These are phyloP conservation scores for Ispidina lecontei DNA, from an alignment of 2,797 vertebrate genomes.

Conservation along the genomic window DNA sequence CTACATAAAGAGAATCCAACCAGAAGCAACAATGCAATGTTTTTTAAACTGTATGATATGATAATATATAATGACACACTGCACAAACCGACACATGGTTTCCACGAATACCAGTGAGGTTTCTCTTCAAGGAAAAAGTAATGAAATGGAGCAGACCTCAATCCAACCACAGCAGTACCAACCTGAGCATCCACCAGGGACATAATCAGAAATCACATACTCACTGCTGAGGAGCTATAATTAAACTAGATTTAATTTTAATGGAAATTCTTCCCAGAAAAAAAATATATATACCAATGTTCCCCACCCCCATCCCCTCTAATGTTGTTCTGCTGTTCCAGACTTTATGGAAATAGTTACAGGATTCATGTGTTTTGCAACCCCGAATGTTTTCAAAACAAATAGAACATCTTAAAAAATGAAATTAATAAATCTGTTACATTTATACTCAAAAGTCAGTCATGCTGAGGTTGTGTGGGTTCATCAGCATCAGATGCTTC, in stretches of 20 bases:
- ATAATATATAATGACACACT: conserved; percentile 54
- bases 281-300: conserved; percentile 38
- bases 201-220: conserved; percentile 82
- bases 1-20: conserved; percentile 36
- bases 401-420: conserved; percentile 70
- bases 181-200: conserved; percentile 75
- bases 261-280: conserved; percentile 79
- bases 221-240: conserved; percentile 80
- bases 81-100: conserved; percentile 41
- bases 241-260: conserved; percentile 85
- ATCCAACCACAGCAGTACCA: conserved; percentile 77
- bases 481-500: conserved; percentile 69
- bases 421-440: conserved; percentile 74
- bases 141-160: conserved; percentile 80
- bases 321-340: conserved; percentile 68
- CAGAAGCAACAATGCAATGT: conserved; percentile 55
- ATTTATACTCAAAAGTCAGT: conserved; percentile 59
- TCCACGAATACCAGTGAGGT: conserved; percentile 68
- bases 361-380: conserved; percentile 74
- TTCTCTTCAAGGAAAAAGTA: conserved; percentile 76
- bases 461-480: conserved; percentile 63
- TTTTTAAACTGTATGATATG: conserved; percentile 51
- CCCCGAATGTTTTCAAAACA: conserved; percentile 75
- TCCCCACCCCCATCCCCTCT: conserved; percentile 41
- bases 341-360: conserved; percentile 75